These are phyloP conservation scores for Seriola dumerili DNA, from an alignment of 2,113 vertebrate species.

Conservation along the genomic window DNA sequence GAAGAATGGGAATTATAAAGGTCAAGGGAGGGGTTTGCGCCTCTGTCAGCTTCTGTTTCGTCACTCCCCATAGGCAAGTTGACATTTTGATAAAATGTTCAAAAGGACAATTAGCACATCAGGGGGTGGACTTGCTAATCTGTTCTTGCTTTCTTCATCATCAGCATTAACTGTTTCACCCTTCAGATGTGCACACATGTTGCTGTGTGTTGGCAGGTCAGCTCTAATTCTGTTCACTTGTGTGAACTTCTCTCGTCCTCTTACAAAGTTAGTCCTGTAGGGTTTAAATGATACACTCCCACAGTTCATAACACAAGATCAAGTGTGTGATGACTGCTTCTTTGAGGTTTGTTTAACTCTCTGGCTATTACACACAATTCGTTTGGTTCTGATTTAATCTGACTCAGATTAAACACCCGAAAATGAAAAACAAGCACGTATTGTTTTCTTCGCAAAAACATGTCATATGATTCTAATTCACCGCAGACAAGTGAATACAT, in stretches of 20 bases:
- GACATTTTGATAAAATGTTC: constrained; percentile 76
- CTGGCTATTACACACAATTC: not conserved
- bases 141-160: constrained; percentile 23
- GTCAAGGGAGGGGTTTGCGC: constrained; percentile 40
- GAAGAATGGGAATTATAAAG: constrained; percentile 58
- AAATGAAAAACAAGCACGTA: not conserved
- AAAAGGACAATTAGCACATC: constrained; percentile 69
- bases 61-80: constrained; percentile 50
- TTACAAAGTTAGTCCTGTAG: constrained; percentile 27
- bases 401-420: not conserved
- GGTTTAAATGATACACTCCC: constrained; percentile 24
- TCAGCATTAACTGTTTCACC: not conserved
- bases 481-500: not conserved
- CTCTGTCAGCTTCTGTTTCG: constrained; percentile 46
- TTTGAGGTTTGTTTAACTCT: not conserved
- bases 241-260: not conserved
- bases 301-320: not conserved
- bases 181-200: not conserved
- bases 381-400: not conserved
- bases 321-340: constrained; percentile 7
- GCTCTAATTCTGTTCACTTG: constrained; percentile 10
- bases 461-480: not conserved
- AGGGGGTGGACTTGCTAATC: constrained; percentile 4
- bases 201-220: constrained; percentile 8
- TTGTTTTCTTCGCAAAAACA: not conserved